Evolutionary conservation across 2,888 invertebrate species (phyloP).

Genomic region (Dicyrtomina minuta): DNA sequence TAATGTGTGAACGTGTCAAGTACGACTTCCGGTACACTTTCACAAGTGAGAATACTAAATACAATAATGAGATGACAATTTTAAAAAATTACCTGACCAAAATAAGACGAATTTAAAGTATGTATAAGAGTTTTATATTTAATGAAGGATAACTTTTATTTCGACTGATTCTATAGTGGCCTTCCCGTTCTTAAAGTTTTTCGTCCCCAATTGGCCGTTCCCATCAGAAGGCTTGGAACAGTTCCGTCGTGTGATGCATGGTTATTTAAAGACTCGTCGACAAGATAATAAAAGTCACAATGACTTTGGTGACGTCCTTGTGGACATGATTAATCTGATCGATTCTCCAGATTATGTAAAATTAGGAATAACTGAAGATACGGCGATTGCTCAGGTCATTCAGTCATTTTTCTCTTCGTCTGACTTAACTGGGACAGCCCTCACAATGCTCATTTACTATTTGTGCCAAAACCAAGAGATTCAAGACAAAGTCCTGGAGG

Average conservation of each 20-base stretch:
- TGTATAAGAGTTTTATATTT: no score
- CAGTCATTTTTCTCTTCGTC: conserved; percentile 49
- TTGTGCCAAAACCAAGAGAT: conserved; percentile 44
- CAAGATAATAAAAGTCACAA: conserved; percentile 18
- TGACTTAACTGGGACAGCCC: conserved; percentile 40
- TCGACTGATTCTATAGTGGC: conserved; percentile 15
- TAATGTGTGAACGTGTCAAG: conserved; percentile 42
- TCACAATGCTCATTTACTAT: conserved; percentile 41
- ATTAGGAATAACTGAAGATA: conserved; percentile 41
- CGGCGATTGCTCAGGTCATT: conserved; percentile 46
- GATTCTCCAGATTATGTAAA: conserved; percentile 34
- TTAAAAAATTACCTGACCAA: no score
- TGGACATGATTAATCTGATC: conserved; percentile 35
- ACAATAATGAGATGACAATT: no score
- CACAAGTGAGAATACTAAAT: conserved; percentile 42
- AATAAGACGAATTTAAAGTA: no score
- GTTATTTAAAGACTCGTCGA: conserved; percentile 35
- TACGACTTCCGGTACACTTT: conserved; percentile 40
- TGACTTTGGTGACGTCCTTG: conserved; percentile 40
- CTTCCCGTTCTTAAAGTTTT: conserved; percentile 24
- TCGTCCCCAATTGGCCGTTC: conserved; percentile 38
- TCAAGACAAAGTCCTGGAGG: conserved; percentile 44
- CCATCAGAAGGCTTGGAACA: conserved; percentile 8
- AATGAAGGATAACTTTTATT: no score
- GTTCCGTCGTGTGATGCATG: conserved; percentile 6